Conservation (phyloP, 2,113 vertebrate genomes). For the Oryzias woworae region DNA sequence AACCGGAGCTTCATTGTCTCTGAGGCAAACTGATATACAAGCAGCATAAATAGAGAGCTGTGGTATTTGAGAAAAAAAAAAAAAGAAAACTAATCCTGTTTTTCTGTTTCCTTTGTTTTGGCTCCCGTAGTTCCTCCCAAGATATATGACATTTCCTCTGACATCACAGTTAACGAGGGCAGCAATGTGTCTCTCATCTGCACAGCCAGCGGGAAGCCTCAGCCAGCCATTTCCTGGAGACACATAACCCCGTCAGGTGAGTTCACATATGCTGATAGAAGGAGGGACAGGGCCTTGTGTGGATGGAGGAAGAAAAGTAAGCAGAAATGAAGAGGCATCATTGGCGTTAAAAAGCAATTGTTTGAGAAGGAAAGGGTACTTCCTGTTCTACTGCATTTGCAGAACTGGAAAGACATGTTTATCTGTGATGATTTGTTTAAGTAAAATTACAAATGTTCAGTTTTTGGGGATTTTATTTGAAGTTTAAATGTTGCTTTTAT, state of each 20-base stretch:
- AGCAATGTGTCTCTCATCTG: conserved; percentile 94
- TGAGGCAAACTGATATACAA: not conserved
- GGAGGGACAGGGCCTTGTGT: conserved; percentile 15
- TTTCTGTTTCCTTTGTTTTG: conserved; percentile 32
- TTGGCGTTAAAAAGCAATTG: conserved; percentile 51
- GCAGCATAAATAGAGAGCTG: not conserved
- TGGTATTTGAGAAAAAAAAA: not conserved
- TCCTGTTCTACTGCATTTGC: conserved; percentile 17
- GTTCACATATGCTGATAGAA: conserved; percentile 58
- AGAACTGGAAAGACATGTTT: not conserved
- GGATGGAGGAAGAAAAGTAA: conserved; percentile 25
- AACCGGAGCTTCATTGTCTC: not conserved
- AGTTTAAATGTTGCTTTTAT: not conserved
- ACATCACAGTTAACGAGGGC: conserved; percentile 93
- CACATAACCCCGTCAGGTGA: conserved; percentile 97
- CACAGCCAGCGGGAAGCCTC: conserved; percentile 93
- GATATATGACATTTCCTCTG: conserved; percentile 92
- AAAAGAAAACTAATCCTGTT: conserved; percentile 46
- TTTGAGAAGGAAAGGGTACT: conserved; percentile 9
- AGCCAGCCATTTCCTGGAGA: conserved; percentile 95
- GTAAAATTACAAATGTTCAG: not conserved
- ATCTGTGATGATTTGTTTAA: not conserved
- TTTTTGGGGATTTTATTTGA: not conserved
- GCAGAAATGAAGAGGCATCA: conserved; percentile 40
- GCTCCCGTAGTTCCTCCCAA: conserved; percentile 89